A percentile compares a stretch with the other conserved stretches of the same genome.
Evolutionary conservation across 2,888 invertebrate genomes (phyloP).

Genomic region (Halictus ligatus): DNA sequence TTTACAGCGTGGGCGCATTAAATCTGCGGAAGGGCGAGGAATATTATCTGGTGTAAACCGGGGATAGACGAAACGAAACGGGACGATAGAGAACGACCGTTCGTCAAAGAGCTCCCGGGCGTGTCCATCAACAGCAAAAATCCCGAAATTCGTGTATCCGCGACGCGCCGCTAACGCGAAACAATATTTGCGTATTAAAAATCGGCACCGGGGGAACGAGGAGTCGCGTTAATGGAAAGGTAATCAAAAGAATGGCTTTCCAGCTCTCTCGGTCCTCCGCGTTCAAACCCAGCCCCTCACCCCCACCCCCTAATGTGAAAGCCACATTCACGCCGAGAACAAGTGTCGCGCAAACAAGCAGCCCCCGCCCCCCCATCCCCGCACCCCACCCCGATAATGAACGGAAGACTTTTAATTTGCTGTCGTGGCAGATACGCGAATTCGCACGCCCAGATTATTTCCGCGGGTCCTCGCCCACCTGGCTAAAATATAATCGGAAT

Average conservation of each 20-base stretch:
- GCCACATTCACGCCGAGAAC: slow-evolving; percentile 9
- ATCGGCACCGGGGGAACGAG: neutral
- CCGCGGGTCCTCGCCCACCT: neutral
- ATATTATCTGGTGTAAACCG: neutral
- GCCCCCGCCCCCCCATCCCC: too few species aligned
- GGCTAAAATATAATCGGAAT: neutral
- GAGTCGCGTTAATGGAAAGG: slow-evolving; percentile 37
- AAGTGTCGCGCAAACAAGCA: slow-evolving; percentile 32
- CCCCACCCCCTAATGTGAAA: slow-evolving; percentile 15
- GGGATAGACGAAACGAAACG: neutral
- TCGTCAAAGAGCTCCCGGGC: slow-evolving; percentile 30
- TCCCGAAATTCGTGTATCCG: slow-evolving; percentile 25
- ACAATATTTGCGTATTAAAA: slow-evolving; percentile 27
- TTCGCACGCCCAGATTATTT: neutral
- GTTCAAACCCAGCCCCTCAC: neutral
- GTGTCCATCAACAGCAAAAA: slow-evolving; percentile 31
- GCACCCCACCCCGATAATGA: slow-evolving; percentile 10
- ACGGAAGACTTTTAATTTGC: slow-evolving; percentile 28
- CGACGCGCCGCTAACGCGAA: slow-evolving; percentile 10
- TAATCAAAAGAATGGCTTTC: slow-evolving; percentile 51
- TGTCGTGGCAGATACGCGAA: neutral
- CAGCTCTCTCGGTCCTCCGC: neutral
- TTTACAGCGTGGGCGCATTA: slow-evolving; percentile 24
- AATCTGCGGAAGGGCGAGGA: neutral
- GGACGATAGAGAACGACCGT: neutral